Evolutionary conservation across 1,140 invertebrate species (phyloP).

Genomic region (Drosophila baimaii): DNA sequence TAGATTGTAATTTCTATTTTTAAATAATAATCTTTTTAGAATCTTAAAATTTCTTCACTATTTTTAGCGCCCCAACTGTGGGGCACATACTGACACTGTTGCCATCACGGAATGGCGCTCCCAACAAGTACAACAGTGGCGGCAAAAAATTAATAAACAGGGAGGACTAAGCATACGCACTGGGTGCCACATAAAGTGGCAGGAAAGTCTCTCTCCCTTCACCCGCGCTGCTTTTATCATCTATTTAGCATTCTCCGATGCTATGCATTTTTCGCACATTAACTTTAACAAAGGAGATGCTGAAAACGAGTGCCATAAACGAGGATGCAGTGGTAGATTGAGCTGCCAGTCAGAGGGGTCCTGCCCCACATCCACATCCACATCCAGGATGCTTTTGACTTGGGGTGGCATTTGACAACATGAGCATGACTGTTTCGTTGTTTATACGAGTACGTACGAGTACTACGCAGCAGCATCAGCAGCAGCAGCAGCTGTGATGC

Average conservation of each 20-base stretch:
- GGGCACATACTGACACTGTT: background rate
- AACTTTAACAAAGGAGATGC: slow-evolving; percentile 58
- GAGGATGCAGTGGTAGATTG: slow-evolving; percentile 56
- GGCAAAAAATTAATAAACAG: slow-evolving; percentile 41
- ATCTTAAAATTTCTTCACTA: background rate
- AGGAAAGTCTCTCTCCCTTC: background rate
- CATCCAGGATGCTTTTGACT: background rate
- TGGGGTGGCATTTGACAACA: slow-evolving; percentile 40
- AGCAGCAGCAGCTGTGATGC: slow-evolving; percentile 35
- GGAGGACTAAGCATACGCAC: slow-evolving; percentile 56
- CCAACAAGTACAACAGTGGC: slow-evolving; percentile 29
- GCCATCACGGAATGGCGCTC: slow-evolving; percentile 41
- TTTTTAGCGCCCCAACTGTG: background rate
- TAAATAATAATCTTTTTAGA: background rate
- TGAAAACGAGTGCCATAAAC: slow-evolving; percentile 46
- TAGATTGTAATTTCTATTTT: background rate
- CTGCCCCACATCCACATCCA: background rate
- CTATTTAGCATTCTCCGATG: slow-evolving; percentile 69
- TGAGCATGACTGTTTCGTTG: slow-evolving; percentile 52
- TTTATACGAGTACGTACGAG: slow-evolving; percentile 26
- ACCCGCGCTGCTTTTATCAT: slow-evolving; percentile 49
- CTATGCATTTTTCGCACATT: slow-evolving; percentile 76
- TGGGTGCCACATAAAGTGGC: slow-evolving; percentile 47
- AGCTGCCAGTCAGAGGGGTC: slow-evolving; percentile 21
- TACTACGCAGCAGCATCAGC: slow-evolving; percentile 14